Evolutionary conservation across 2,113 vertebrate species (phyloP), one percentile per base, ranked within the genome.

Genomic region (Neogale vison): DNA sequence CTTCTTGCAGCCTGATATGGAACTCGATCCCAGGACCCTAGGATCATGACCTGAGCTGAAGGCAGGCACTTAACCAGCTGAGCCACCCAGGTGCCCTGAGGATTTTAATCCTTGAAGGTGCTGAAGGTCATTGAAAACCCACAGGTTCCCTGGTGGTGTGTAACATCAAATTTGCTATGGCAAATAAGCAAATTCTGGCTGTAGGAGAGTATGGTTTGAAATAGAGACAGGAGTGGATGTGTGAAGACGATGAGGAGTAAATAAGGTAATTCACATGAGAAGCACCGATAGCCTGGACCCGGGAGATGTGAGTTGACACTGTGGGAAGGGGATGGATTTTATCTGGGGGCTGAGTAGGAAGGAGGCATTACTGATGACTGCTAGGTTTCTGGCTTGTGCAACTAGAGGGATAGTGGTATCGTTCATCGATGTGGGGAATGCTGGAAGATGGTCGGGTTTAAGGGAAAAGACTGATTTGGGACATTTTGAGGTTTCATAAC

Each of bases 91-190:
- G 63, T 2, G 14, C 63, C 63, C 31, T 1, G 89, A 90, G 31
- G 72, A 63, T 65, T 91, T 95, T 91, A 97, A 50, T 82, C 50
- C 91, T 83, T 52, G 63, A 39, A 65, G 61, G 94, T 55, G 67
- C 45, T 50, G 59, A 18, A 55, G 31, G 21, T 94, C 36, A n/a
- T 52, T 36, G 88, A 71, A 85, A 86, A 71, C 80, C 42, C 59
- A 71, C 71, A 80, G 45, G 31, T 31, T 45, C 26, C 24, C 24
- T 79, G 81, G n/a, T 57, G 5, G 26, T n/a, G 1, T 92, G 52
- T 83, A n/a, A 50, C 65, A 7, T 80, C 59, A 42, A 0, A 82
- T 83, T 59, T 92, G 23, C 74, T 45, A 24, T 34, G 34, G 39
- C 21, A 86, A 59, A 20, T 52, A 77, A 82, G 59, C n/a, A 82